phyloP scores from a whole-genome alignment of 2,113 vertebrate genomes.

The Leucosticte australis region DNA sequence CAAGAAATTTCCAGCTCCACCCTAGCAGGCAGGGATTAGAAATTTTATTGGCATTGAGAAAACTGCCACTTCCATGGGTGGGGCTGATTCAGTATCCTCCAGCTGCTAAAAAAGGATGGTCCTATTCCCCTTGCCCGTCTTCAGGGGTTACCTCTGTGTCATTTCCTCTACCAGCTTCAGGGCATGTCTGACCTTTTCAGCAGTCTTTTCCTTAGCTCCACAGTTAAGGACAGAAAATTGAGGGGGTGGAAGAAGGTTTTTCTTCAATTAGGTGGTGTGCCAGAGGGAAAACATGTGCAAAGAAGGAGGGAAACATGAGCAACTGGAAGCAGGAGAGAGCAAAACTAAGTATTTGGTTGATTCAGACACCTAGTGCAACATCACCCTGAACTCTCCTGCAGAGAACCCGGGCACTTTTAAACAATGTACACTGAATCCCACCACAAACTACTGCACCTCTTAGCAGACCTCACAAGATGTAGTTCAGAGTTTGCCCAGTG shows the following conservation, averaged over 20 bases:
- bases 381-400: not conserved
- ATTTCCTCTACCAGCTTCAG: not conserved
- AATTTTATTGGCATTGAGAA: not conserved
- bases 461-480: not conserved
- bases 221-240: not conserved
- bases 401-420: not conserved
- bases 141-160: not conserved
- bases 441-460: not conserved
- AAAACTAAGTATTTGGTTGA: not conserved
- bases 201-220: not conserved
- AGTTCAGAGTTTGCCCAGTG: not conserved
- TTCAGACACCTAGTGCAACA: not conserved
- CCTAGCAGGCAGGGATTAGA: not conserved
- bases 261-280: not conserved
- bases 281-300: not conserved
- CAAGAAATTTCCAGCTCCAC: not conserved
- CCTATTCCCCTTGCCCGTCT: not conserved
- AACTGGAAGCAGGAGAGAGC: not conserved
- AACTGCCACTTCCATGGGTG: not conserved
- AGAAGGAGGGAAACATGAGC: not conserved
- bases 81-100: not conserved
- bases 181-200: not conserved
- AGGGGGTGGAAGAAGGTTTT: not conserved
- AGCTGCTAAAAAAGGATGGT: not conserved
- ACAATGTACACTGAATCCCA: fast-evolving